Base-by-base conservation (phyloP, 2,888 invertebrate genomes). In the Kuschelorhynchus macadamiae region DNA sequence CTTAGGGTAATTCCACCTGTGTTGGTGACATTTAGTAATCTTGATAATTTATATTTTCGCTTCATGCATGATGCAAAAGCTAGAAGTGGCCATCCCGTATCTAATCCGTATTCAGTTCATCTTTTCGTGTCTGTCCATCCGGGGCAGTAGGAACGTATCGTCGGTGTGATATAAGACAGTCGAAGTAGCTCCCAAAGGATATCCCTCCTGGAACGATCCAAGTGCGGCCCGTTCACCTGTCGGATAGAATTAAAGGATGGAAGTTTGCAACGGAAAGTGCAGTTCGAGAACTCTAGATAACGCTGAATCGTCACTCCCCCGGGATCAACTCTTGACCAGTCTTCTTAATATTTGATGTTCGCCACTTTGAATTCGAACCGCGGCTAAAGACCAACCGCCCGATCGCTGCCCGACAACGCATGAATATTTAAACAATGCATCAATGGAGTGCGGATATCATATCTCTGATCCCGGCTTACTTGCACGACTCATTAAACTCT, bases 181-280 rank as follows among this genome's bases (percentile, higher is more conserved):
- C 74, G 71, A 71, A 78, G 78, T 77, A 74, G 76, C 77, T 81
- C 82, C 81, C 82, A 76, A 72, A 81, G 83, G 83, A 66, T 59
- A 55, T 66, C 79, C 75, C 75, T 75, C 75, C 74, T 72, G 75
- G 76, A 72, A 67, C 65, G 67, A 70, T 67, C 71, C 71, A 77
- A 77, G 73, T 77, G 81, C 73, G 76, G 77, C 79, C 82, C 79
- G 80, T 81, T 79, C 85, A 86, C 86, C 86, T 86, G 86, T 86
- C 86, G 86, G 83, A 80, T 82, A 82, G 85, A 86, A 86, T 86
- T 86, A 86, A 86, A 86, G 86, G 85, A 86, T 86, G 85, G 85
- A 79, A 76, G 81, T 73, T 77, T 78, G 79, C 78, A 80, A 78
- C 78, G 78, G 80, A 77, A 78, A 76, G 76, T 72, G 76, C 78